Evolutionary conservation across 2,797 vertebrate genomes (phyloP).

Genomic region (Periparus ater): DNA sequence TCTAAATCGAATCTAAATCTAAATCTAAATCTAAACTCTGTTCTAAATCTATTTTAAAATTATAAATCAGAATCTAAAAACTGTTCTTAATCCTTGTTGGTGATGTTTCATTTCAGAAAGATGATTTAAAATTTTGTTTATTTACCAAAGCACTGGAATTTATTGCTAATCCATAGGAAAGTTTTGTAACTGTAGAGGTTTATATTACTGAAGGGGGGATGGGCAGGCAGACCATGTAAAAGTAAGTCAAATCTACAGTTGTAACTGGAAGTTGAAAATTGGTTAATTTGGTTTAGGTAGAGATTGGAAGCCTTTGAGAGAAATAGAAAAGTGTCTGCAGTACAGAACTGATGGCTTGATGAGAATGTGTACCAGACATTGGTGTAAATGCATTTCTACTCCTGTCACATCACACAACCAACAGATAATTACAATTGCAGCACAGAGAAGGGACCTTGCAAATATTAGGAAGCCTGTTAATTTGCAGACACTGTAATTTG

Average conservation of each 20-base stretch:
- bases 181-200: neutral
- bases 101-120: neutral
- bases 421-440: neutral
- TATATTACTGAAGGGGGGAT: accelerated
- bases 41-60: too few relatives aligned
- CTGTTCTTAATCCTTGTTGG: neutral
- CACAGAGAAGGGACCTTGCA: neutral
- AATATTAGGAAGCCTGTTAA: neutral
- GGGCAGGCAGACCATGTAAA: neutral
- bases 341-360: neutral
- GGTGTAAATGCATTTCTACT: neutral
- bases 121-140: neutral
- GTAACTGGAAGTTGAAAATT: neutral
- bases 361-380: neutral
- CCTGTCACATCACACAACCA: neutral
- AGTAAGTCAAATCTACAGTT: neutral
- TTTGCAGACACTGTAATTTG: neutral
- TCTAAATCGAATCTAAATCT: too few relatives aligned
- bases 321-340: neutral
- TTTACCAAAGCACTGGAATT: neutral
- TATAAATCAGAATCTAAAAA: neutral
- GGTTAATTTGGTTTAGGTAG: neutral
- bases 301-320: neutral
- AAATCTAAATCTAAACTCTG: too few relatives aligned
- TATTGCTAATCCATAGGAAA: neutral